phyloP scores from a whole-genome alignment of 2,888 invertebrate genomes.

The Tineola bisselliella region DNA sequence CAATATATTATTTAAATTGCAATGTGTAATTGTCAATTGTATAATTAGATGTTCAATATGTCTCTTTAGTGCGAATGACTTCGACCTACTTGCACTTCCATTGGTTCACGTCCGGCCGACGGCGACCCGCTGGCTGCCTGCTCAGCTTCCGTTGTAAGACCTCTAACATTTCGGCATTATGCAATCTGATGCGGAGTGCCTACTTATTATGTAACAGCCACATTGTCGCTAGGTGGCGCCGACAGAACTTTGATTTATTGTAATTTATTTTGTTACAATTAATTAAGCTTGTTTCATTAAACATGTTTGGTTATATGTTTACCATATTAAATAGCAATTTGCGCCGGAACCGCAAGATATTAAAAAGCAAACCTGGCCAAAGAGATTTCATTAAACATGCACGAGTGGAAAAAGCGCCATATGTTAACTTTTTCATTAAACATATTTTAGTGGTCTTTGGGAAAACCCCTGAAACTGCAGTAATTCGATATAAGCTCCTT shows the following conservation, averaged over 20 bases:
- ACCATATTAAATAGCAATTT: no score
- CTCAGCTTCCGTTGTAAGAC: not conserved
- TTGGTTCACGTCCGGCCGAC: not conserved
- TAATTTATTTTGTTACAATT: no score
- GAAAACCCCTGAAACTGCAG: not conserved
- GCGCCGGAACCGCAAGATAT: no score
- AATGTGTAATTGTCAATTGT: not conserved
- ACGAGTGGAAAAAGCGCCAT: not conserved
- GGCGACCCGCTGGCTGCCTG: constrained; percentile 8
- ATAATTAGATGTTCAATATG: not conserved
- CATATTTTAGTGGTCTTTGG: not conserved
- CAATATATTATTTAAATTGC: not conserved
- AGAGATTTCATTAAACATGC: not conserved
- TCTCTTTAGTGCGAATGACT: not conserved
- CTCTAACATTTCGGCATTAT: not conserved
- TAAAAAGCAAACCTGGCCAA: not conserved
- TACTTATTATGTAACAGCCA: not conserved
- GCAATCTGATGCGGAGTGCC: not conserved
- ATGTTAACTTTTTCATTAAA: not conserved
- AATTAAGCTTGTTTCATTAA: no score
- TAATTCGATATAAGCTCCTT: not conserved
- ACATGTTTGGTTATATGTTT: no score
- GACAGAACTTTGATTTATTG: no score
- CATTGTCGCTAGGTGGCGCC: not conserved
- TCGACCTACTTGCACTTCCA: not conserved